Evolutionary conservation across 2,888 invertebrate genomes (phyloP), one percentile per base, ranked within the genome.

Genomic region (Stenchaetothrips biformis): DNA sequence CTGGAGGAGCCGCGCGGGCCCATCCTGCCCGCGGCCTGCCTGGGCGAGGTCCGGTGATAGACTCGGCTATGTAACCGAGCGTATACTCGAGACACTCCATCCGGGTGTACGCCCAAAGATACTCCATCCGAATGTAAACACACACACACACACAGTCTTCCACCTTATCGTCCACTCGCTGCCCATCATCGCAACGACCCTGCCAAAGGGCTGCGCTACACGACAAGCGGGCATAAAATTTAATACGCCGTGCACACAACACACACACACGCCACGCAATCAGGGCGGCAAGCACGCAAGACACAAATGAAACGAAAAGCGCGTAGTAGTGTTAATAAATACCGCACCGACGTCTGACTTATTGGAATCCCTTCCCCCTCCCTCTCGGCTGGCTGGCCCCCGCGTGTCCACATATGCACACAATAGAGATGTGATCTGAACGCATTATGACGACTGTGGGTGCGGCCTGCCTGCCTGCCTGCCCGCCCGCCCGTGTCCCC

Each of bases 181-280:
- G 18, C 18, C 78, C 18, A 18, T 7, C 78, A 78, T 25, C 48
- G 21, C 25, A 18, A 25, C 8, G 7, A 78, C 37, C 37, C 13
- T 6, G 67, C 27, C 21, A 2, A 11, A 11, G 18, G 2, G 7
- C 16, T 37, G 16, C 7, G 21, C 53, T 59, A 37, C 18, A 21
- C 37, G 78, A 80, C 77, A 78, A 37, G 77, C 77, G 80, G 78
- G 77, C 78, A 80, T 77, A 80, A 80, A 79, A 80, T 80, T 80
- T 80, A 78, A 8, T 37, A 37, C 37, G 37, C 37, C 37, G 37
- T 37, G 37, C 37, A 37, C 37, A 37, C 1, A 1, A 37, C 37
- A 37, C 37, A 37, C 37, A 37, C 37, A 37, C 37, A 37, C 37
- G 4, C 78, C 78, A 78, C 80, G 16, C 9, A 53, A 53, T 13